Base-by-base conservation (phyloP, 2,797 vertebrate species). In the Euthynnus affinis region DNA sequence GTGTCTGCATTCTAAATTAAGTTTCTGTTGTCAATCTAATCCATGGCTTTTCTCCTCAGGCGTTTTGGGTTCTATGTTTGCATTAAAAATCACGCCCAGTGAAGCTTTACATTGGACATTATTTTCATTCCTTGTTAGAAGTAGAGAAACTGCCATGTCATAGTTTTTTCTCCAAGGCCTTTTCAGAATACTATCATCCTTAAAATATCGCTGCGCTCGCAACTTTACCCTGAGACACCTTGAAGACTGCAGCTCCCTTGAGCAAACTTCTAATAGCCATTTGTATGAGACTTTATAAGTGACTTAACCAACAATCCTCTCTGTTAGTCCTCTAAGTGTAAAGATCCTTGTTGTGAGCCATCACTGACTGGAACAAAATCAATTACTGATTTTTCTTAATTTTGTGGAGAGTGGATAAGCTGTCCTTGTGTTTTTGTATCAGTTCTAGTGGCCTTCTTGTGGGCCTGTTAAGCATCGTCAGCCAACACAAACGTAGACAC, bases 361-460 rank as follows among this genome's bases (percentile, higher is more conserved):
- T 61, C 46, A 32, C 1, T 29, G 49, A 63, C 42, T 56, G 49
- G 83, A 80, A 75, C 53, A 69, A 77, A 87, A 88, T 74, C 76
- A 42, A 57, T 74, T 23, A 27, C 23, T 37, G 20, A 32, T 75
- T 69, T 64, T 57, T 64, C 56, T 52, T 61, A 27, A 61, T 57
- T 64, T 51, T 80, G 68, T n/a, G 25, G 49, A 58, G 52, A 61
- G 63, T 9, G 60, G 69, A 46, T 52, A 74, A 80, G 56, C 48
- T 9, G 17, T 44, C 29, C 55, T 73, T 72, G 68, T 78, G 77
- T 80, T 85, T 80, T 74, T 68, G 56, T 23, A 29, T 80, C 42
- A 60, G 44, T 74, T 90, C 62, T 69, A 60, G 80, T 57, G 74
- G 79, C 48, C 74, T 85, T 81, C 74, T 77, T 83, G 63, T 82